Evolutionary conservation across 2,888 invertebrate genomes (phyloP), one percentile per base, ranked within the genome.

Genomic region (Tenodera sinensis): DNA sequence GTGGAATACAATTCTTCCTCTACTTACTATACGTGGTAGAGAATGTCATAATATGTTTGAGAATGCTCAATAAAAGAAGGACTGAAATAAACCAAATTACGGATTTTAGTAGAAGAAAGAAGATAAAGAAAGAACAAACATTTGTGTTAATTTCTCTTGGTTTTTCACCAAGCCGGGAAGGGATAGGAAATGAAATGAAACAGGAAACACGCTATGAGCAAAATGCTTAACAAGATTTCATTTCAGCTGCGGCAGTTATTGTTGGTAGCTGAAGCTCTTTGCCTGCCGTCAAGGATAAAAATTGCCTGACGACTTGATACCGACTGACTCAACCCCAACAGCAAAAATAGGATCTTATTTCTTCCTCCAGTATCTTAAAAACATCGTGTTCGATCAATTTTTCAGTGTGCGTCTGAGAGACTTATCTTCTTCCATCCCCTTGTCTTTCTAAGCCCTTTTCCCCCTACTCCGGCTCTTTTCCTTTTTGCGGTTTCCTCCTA

Each of bases 331-430:
- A 42, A 42, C 47, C 84, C 81, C 30, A 25, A 28, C 54, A 84
- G 28, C 84, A 83, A 30, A 83, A 87, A 89, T 87, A 87, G 83
- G 86, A 89, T 89, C 89, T 87, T 83, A 42, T 86, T 86, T 83
- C 88, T n/a, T 85, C 20, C 3, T 85, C 27, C 86, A 30, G 83
- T 83, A 83, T 83, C 86, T 85, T 83, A 83, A 83, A 89, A 89
- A 89, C 89, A 87, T 89, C 89, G 86, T 87, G 89, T 89, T 87
- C 83, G 89, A 89, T 89, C 85, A 89, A 89, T 89, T 89, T 89
- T 89, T 89, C 86, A 89, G 86, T 87, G 25, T 83, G 83, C 83
- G 83, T 87, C 34, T 83, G 34, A 28, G 83, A 34, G 30, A 34
- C 83, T 87, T 87, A 82, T 87, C 87, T 87, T n/a, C 87, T 81